Conservation (phyloP, 1,140 invertebrate species). For the Drosophila tropicalis region DNA sequence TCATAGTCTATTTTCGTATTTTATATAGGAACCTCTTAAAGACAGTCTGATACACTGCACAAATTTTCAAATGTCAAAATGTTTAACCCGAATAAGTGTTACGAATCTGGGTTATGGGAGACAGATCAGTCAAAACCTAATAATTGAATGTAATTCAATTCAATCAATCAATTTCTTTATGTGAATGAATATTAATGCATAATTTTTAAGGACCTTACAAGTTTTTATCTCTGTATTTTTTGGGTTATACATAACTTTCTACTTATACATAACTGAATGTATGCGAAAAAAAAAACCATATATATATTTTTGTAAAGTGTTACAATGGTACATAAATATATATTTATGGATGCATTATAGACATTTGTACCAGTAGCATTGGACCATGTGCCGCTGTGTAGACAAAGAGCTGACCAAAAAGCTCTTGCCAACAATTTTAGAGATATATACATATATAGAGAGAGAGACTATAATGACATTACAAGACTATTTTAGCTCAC, state of each 20-base stretch:
- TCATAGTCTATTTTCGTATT: slow-evolving; percentile 10
- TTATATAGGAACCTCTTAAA: slow-evolving; percentile 12
- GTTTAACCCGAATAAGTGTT: neutral
- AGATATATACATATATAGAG: too few species aligned
- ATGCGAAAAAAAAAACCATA: slow-evolving; percentile 35
- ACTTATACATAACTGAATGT: slow-evolving; percentile 10
- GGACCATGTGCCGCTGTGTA: slow-evolving; percentile 29
- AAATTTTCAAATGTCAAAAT: neutral
- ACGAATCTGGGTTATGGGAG: neutral
- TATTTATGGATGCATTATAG: slow-evolving; percentile 59
- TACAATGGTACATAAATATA: slow-evolving; percentile 56
- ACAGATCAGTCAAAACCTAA: neutral
- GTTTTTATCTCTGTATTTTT: slow-evolving; percentile 4
- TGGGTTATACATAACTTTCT: neutral
- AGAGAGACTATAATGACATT: slow-evolving; percentile 42
- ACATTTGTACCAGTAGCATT: slow-evolving; percentile 49
- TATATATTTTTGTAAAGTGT: slow-evolving; percentile 31
- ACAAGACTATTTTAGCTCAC: slow-evolving; percentile 55
- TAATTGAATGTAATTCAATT: neutral
- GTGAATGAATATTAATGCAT: neutral
- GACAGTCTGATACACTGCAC: neutral
- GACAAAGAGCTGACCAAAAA: slow-evolving; percentile 36
- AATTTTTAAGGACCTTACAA: neutral
- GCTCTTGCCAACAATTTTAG: slow-evolving; percentile 41
- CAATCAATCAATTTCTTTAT: neutral